Evolutionary conservation across 1,140 invertebrate species (phyloP), one percentile per base, ranked within the genome.

Genomic region (Apis florea): DNA sequence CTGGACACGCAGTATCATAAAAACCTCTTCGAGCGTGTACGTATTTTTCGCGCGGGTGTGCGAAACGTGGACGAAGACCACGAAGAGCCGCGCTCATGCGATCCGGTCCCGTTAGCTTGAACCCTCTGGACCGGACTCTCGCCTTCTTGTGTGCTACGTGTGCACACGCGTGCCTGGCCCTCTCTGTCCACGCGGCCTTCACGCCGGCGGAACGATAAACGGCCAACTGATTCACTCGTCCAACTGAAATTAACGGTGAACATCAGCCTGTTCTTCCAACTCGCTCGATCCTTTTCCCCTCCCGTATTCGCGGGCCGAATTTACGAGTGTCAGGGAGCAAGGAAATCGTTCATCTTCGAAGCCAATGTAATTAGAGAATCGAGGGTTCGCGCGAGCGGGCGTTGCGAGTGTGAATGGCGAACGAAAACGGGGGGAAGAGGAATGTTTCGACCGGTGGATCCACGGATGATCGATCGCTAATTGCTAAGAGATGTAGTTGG

Each of bases 51-150:
- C 68, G 71, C 71, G 59, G 72, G 79, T 74, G 64, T 80, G 71
- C 79, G 83, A 66, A 67, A 74, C 66, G 72, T 47, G 59, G 24
- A n/a, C 64, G 81, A n/a, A n/a, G n/a, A 59, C 70, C 72, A 82
- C 86, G 79, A 84, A 83, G 64, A 82, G 64, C 70, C 82, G 70
- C 80, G 78, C 87, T 78, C 82, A 24, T 63, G 89, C 80, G 88
- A 90, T 91, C 89, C 58, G 75, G 88, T 91, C 89, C 91, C 91
- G 91, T 92, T 92, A 92, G 82, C 88, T 91, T 90, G 89, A 91
- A 91, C 89, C 89, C 90, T 91, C 90, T 85, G 86, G 85, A 87
- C 87, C 87, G 83, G 86, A 85, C 86, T 85, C 72, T 76, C 81
- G 77, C 82, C 72, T 40, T 88, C 75, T 31, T 70, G 64, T 31